Evolutionary conservation across 2,113 vertebrate species (phyloP).

Genomic region (Calonectris borealis): DNA sequence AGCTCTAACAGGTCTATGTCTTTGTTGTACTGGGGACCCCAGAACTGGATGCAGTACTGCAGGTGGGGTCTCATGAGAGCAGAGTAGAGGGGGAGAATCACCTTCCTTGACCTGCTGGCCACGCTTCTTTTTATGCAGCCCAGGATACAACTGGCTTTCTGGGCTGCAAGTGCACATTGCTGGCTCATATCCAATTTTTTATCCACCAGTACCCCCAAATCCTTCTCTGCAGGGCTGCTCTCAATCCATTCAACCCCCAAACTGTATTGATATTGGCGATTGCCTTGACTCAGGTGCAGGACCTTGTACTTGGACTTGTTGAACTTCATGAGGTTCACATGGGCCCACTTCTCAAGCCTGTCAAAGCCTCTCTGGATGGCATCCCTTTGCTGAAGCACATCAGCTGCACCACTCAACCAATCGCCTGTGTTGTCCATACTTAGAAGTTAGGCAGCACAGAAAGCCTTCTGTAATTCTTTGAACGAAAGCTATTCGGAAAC

Average conservation of each 20-base stretch:
- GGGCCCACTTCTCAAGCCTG: background rate
- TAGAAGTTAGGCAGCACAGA: background rate
- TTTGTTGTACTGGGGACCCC: background rate
- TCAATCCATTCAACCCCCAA: background rate
- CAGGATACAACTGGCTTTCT: background rate
- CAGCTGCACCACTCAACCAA: background rate
- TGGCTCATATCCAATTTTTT: background rate
- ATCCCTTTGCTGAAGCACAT: background rate
- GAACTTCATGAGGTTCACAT: background rate
- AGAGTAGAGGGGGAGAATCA: background rate
- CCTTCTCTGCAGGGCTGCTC: background rate
- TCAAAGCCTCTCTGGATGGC: background rate
- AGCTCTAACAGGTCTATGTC: background rate
- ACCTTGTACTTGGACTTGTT: background rate
- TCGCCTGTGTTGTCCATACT: too few species aligned
- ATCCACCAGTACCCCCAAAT: background rate
- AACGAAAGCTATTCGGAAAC: background rate
- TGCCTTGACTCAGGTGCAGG: background rate
- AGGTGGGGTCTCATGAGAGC: background rate
- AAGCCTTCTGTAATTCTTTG: background rate
- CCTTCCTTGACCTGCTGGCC: background rate
- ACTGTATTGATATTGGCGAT: background rate
- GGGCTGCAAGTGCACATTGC: background rate
- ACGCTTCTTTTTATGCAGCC: background rate
- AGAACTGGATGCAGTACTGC: background rate